A percentile compares a stretch with the other conserved stretches of the same genome.
Evolutionary conservation across 2,888 invertebrate species (phyloP).

Genomic region (Eustalomyia histrio): DNA sequence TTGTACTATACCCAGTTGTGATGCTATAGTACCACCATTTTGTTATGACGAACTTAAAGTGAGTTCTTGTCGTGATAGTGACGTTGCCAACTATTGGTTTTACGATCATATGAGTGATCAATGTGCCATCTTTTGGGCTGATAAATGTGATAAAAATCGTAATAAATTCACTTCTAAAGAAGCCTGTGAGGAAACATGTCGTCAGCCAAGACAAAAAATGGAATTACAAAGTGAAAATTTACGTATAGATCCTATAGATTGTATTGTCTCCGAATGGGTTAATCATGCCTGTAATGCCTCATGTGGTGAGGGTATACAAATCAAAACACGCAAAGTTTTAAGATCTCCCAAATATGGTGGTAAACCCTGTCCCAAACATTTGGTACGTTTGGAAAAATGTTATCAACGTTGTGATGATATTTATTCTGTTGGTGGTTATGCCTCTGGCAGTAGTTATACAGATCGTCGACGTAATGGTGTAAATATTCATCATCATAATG

Average conservation of each 20-base stretch:
- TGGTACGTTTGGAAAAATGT: conserved; percentile 78
- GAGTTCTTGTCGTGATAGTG: conserved; percentile 89
- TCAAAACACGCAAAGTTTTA: conserved; percentile 80
- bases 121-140: conserved; percentile 91
- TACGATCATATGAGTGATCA: conserved; percentile 85
- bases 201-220: conserved; percentile 72
- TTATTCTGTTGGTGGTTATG: conserved; percentile 71
- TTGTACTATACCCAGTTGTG: conserved; percentile 75
- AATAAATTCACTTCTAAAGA: conserved; percentile 91
- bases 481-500: conserved; percentile 52
- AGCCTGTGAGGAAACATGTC: conserved; percentile 85
- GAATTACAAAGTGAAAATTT: conserved; percentile 71
- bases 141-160: conserved; percentile 91
- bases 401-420: conserved; percentile 77
- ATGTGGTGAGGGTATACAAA: conserved; percentile 80
- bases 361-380: conserved; percentile 80
- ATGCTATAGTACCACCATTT: conserved; percentile 72
- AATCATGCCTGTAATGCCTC: conserved; percentile 80
- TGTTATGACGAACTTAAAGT: conserved; percentile 80
- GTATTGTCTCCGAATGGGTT: conserved; percentile 81
- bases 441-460: conserved; percentile 41
- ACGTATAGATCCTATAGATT: conserved; percentile 77
- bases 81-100: conserved; percentile 89
- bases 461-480: conserved; percentile 67
- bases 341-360: conserved; percentile 81